Base-by-base conservation (phyloP, 2,888 invertebrate genomes). In the Tenthredo livida region DNA sequence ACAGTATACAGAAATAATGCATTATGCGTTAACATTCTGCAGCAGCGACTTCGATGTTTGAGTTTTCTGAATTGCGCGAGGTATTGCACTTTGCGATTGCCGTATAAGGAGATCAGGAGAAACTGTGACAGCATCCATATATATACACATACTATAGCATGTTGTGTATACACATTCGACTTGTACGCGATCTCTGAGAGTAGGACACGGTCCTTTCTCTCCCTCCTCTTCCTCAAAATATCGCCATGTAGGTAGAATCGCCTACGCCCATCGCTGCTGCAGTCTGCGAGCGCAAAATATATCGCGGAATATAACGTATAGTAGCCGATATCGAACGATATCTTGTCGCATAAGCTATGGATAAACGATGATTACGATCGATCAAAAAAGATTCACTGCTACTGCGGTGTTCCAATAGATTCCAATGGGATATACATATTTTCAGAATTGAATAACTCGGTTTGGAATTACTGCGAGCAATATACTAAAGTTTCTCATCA, bases 81-180 rank as follows among this genome's bases (percentile, higher is more conserved):
- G 77, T 29, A 15, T 17, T 50, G 33, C 77, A 21, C 25, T 33
- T 4, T n/a, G 50, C 33, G 50, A 85, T 85, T 58, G 58, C 87
- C 87, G 72, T 87, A 87, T 85, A 87, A 84, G 86, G 87, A 43
- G 78, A 84, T 77, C 77, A 29, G 29, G 85, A 85, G 86, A 85
- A 85, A 85, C 84, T 85, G 84, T 85, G 85, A 85, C 84, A 78
- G 72, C 84, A 65, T 80, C 70, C 84, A 84, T 73, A 25, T 72
- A 84, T 65, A 25, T 72, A 47, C 84, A 29, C n/a, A 47, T 47
- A 37, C 37, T 37, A 47, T 70, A 47, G 70, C n/a, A 17, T 40
- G 54, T 72, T 72, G 70, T 33, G n/a, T 54, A n/a, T 54, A n/a
- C n/a, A n/a, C n/a, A 54, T 54, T n/a, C n/a, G 17, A n/a, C 54